Evolutionary conservation across 1,140 invertebrate genomes (phyloP), one percentile per base, ranked within the genome.

Genomic region (Drosophila eugracilis): DNA sequence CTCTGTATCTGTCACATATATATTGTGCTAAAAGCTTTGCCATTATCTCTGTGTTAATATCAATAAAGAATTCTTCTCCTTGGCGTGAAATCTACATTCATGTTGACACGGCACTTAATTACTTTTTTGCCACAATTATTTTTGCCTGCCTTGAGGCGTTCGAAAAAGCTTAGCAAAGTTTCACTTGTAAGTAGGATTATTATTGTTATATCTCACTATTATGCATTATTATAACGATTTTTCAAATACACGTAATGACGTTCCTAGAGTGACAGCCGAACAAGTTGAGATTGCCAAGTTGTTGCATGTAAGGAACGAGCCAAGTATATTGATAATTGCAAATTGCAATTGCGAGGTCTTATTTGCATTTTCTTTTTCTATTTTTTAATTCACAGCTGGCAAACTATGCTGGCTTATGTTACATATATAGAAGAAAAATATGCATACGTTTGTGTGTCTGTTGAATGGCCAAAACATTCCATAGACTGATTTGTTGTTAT

Each of bases 401-500:
- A 30, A 39, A 15, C 47, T 30, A 32, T 5, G 12, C n/a, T 4
- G 10, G 30, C 30, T 36, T 36, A 36, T 39, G 36, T 15, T 39
- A 14, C 17, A 15, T 37, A 37, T 15, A 1, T 57, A 36, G n/a
- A 19, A 34, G n/a, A 12, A 15, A n/a, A 17, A 0, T 10, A 10
- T 6, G 5, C 21, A 4, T 45, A 59, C 60, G 54, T 65, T 55
- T 37, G 41, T 47, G 62, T 65, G 60, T 37, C 30, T 47, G 62
- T 65, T 55, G 55, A 63, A 47, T 60, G 60, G 55, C 55, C 41
- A 10, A 28, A 28, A 34, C 19, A 24, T 34, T 45, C 55, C 54
- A 34, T 32, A 67, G 60, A 67, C 34, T 34, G 63, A 67, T 66
- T 66, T 45, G 42, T 28, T 59, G 26, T 21, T 62, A 24, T 28